These are phyloP conservation scores for Myiagra hebetior DNA, from an alignment of 2,113 vertebrate species.

Conservation along the genomic window DNA sequence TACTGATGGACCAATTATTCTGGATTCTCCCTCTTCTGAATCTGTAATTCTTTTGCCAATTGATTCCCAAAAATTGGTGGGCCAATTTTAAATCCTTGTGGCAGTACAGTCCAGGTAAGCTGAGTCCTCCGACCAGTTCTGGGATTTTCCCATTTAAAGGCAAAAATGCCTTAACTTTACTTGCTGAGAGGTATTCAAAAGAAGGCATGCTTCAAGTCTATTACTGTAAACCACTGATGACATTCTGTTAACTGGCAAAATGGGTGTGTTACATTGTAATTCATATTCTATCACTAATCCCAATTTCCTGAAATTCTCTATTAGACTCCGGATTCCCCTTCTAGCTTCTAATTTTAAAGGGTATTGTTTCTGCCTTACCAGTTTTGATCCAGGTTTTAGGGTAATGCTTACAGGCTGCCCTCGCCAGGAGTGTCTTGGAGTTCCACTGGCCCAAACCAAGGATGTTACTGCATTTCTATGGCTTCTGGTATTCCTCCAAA, in stretches of 20 bases:
- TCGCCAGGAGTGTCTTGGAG: neutral
- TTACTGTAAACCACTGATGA: neutral
- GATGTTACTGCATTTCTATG: neutral
- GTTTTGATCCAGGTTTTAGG: neutral
- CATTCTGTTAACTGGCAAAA: neutral
- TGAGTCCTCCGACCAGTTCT: neutral
- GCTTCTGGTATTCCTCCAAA: neutral
- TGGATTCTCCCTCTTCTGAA: too few relatives aligned
- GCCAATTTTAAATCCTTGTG: too few relatives aligned
- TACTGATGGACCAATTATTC: too few relatives aligned
- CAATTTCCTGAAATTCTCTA: neutral
- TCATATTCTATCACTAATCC: neutral
- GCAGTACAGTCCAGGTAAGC: too few relatives aligned
- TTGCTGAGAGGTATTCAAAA: neutral
- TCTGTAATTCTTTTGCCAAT: too few relatives aligned
- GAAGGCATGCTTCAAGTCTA: neutral
- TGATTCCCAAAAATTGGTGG: too few relatives aligned
- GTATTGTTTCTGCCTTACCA: neutral
- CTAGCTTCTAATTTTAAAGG: neutral
- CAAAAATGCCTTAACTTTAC: neutral
- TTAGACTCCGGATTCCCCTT: neutral
- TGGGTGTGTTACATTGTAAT: neutral
- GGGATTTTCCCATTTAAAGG: neutral
- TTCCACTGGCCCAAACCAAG: neutral
- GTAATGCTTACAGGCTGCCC: neutral